phyloP scores from a whole-genome alignment of 1,140 invertebrate species.

The Drosophila burlai region DNA sequence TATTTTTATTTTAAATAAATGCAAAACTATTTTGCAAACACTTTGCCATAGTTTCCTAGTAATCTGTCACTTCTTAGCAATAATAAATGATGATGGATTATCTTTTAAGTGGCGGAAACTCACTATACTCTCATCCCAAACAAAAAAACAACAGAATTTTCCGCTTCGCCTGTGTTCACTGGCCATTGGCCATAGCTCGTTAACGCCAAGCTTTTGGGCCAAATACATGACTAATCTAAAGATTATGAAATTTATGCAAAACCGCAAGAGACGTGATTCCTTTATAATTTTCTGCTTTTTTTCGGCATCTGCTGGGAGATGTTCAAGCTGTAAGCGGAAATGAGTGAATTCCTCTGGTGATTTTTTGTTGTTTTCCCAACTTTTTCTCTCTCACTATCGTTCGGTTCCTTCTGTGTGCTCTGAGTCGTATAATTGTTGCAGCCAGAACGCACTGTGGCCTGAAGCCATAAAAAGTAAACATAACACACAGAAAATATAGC shows the following conservation, averaged over 20 bases:
- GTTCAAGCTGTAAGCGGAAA: slow-evolving; percentile 69
- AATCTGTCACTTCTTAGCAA: not conserved
- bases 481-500: slow-evolving; percentile 46
- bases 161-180: slow-evolving; percentile 35
- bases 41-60: not conserved
- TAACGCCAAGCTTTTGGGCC: slow-evolving; percentile 47
- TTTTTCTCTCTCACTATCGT: slow-evolving; percentile 27
- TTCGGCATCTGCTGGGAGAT: slow-evolving; percentile 24
- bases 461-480: slow-evolving; percentile 79
- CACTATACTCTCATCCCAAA: not conserved
- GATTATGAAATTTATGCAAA: slow-evolving; percentile 69
- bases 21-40: not conserved
- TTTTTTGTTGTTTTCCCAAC: slow-evolving; percentile 57
- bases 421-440: slow-evolving; percentile 78
- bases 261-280: slow-evolving; percentile 44
- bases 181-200: slow-evolving; percentile 50
- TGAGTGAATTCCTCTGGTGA: slow-evolving; percentile 66
- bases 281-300: slow-evolving; percentile 18
- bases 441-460: slow-evolving; percentile 67
- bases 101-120: slow-evolving; percentile 24
- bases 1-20: too few species aligned
- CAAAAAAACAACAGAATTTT: slow-evolving; percentile 15
- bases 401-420: slow-evolving; percentile 58
- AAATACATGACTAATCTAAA: slow-evolving; percentile 61
- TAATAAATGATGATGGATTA: slow-evolving; percentile 14